Base-by-base conservation (phyloP, 2,113 vertebrate genomes). In the Mormyrus iriodes region DNA sequence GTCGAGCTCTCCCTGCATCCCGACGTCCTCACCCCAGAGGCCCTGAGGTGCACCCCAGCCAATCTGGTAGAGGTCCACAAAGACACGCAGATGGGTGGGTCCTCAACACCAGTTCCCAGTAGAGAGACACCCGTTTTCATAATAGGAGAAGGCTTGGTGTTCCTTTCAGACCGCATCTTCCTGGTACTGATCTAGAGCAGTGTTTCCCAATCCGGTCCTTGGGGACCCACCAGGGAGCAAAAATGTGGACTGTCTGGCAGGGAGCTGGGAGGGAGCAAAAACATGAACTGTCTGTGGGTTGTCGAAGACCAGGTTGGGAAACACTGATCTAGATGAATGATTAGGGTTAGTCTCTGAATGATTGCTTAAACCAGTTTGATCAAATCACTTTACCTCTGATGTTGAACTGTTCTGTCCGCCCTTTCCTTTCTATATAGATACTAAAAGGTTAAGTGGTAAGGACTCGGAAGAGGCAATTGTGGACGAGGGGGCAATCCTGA, bases 401-500 rank as follows among this genome's bases (percentile, higher is more conserved):
- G 46, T n/a, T 84, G 21, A 21, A 31, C 48, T 90, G 5, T 35
- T 10, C 35, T 19, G 84, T 90, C 24, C 31, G 48, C 86, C 7
- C 42, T 93, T 53, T 92, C 91, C 88, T 90, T 49, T 87, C 39
- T 87, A 88, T 90, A 92, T 90, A 97, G 98, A 97, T 92, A 90
- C 76, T 2, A 89, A 24, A 88, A 94, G 89, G 89, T 93, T 89
- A 88, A 89, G 91, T 79, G 88, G 89, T 79, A 93, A 93, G 91
- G 92, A 96, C 90, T 93, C 95, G 79, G 97, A 97, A 69, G 97
- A 97, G 92, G 97, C 97, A 13, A 90, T 99, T 88, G 96, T 99
- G 92, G 97, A 99, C 91, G 98, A 99, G 94, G 97, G 98, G 95
- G 98, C 98, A 90, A 99, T 99, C 95, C 94, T 99, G 94, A 98